Base-by-base conservation (phyloP, 2,113 vertebrate species). In the Equus przewalskii region DNA sequence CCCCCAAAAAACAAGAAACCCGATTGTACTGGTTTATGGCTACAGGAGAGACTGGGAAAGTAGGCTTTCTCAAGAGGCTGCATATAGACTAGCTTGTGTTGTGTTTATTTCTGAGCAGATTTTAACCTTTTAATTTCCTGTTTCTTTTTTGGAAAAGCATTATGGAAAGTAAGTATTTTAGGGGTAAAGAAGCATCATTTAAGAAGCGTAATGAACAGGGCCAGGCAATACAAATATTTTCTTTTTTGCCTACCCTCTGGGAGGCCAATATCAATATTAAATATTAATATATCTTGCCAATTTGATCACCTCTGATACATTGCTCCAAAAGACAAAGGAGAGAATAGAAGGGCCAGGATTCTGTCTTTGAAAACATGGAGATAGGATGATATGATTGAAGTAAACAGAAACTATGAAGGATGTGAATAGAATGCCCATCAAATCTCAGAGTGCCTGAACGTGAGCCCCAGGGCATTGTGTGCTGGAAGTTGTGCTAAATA, bases 91-190 rank as follows among this genome's bases (percentile, higher is more conserved):
- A 10, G 33, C 44, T 58, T 94, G 18, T 65, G 19, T 85, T 85
- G 88, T 83, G 5, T 85, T 92, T 93, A 30, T 89, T 96, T 94
- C 36, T 72, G 64, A 96, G 67, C 3, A 51, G 49, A 79, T 86
- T 91, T 93, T 95, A 93, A 69, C n/a, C 11, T 95, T 96, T 90
- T 87, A 26, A 85, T 82, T 88, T 94, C 79, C 21, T 94, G 6
- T 58, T 67, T 19, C 3, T 89, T 84, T 93, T 94, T 73, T 28
- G 0, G 46, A 64, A 81, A 95, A 81, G n/a, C 46, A 64, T 93
- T 81, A 58, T 93, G 58, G 8, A 58, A 92, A 65, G 19, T 91
- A 87, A 49, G 21, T 97, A 33, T 90, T 70, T 94, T 70, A 81
- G 36, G 6, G 89, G 33, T 58, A 85, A 85, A 82, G n/a, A 75